Conservation (phyloP, 2,888 invertebrate species). For the Calephelis perditalis region DNA sequence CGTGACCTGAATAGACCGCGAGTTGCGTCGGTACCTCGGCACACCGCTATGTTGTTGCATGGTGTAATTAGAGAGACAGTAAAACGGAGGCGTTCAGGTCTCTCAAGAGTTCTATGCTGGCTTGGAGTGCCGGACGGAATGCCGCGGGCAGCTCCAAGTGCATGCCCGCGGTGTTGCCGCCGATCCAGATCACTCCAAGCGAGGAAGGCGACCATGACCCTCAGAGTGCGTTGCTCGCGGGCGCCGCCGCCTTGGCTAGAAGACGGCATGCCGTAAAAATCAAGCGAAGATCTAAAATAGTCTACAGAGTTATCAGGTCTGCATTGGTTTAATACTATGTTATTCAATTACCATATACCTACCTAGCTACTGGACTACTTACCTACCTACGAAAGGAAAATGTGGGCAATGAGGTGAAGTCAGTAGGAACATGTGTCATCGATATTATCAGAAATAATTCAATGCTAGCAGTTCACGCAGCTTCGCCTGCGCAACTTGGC, state of each 20-base stretch:
- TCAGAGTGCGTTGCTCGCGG: conserved; percentile 58
- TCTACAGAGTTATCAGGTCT: conserved; percentile 63
- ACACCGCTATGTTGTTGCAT: conserved; percentile 73
- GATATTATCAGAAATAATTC: too few species aligned
- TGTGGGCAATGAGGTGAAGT: too few species aligned
- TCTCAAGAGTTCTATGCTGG: conserved; percentile 71
- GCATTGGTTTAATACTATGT: conserved; percentile 25
- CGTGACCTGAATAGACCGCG: conserved; percentile 43
- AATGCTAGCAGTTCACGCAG: too few species aligned
- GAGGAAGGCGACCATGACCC: conserved; percentile 50
- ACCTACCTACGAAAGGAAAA: not conserved
- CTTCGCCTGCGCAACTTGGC: too few species aligned
- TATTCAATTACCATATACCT: not conserved
- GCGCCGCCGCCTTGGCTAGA: conserved; percentile 63
- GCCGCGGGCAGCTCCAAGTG: conserved; percentile 48
- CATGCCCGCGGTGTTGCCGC: conserved; percentile 37
- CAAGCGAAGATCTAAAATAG: conserved; percentile 64
- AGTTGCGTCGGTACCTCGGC: conserved; percentile 46
- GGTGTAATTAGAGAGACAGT: conserved; percentile 59
- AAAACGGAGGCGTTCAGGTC: conserved; percentile 75
- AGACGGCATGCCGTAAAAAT: conserved; percentile 69
- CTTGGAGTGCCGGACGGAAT: conserved; percentile 55
- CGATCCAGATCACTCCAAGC: conserved; percentile 34
- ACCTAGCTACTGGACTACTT: not conserved
- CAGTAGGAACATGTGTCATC: too few species aligned